Base-by-base conservation (phyloP, 2,888 invertebrate species). In the Pomacea canaliculata region DNA sequence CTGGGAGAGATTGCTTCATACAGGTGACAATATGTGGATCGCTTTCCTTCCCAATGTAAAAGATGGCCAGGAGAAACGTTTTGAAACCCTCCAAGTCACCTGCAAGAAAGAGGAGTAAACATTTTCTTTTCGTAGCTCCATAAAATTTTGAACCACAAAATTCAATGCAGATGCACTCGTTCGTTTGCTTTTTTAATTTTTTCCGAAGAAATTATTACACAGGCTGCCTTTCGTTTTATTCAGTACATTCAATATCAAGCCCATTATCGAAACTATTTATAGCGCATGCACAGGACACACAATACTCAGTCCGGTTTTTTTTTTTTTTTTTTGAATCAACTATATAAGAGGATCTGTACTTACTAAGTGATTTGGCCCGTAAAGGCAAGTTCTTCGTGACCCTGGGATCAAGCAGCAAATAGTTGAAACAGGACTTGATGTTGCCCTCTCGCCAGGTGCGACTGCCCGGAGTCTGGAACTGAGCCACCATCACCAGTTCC, bases 31-130 rank as follows among this genome's bases (percentile, higher is more conserved):
- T 96, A 96, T 0, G 98, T n/a, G 97, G 95, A 94, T 49, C 95
- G 93, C 89, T 96, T 97, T 76, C 98, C 98, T 97, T 98, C 0
- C 99, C 99, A 51, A 99, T 94, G 89, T 99, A 99, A 91, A 99
- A 99, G 80, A 99, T 95, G 0, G 97, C 93, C 70, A 94, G 92
- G 5, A 98, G 91, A 89, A 99, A 99, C 0, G 93, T 93, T 68
- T 92, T 91, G 94, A 98, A 97, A 0, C 81, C 80, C 56, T 89
- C 89, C 12, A 79, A 67, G 27, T 87, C 85, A 80, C 82, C 87
- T 88, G 77, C 1, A 65, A 60, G 19, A 71, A 27, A 27, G 66
- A 12, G 51, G n/a, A 72, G 62, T 16, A n/a, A 23, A 19, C 13
- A 59, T 13, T 51, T 49, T 19, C 37, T 37, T 37, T 37, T 5